Evolutionary conservation across 2,113 vertebrate species (phyloP).

Genomic region (Lanius ludovicianus): DNA sequence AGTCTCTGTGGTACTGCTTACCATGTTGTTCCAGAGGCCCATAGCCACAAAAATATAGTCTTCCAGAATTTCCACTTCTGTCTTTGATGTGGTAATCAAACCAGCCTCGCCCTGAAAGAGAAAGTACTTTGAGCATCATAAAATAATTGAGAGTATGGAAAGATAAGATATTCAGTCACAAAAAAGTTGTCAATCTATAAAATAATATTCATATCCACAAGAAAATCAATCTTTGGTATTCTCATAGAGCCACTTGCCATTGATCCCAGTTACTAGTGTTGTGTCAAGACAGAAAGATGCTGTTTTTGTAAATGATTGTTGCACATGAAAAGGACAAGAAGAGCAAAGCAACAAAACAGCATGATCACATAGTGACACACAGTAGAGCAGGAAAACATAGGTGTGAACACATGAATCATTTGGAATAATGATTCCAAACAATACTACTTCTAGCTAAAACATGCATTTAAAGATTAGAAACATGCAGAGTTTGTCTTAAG

Average conservation of each 20-base stretch:
- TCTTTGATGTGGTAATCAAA: neutral
- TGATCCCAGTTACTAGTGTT: neutral
- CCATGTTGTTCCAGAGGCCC: constrained; percentile 76
- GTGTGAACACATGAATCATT: neutral
- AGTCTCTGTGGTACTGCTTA: neutral
- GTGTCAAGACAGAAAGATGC: neutral
- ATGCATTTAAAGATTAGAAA: neutral
- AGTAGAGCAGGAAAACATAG: neutral
- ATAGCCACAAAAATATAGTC: neutral
- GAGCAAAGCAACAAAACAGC: neutral
- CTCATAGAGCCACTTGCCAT: neutral
- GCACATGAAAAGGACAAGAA: neutral
- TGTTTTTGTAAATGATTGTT: neutral
- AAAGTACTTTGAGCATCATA: neutral
- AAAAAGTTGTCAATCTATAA: neutral
- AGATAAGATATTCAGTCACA: neutral
- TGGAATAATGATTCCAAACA: neutral
- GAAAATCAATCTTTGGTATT: neutral
- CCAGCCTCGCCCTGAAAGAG: constrained; percentile 29
- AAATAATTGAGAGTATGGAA: neutral
- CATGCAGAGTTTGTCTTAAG: neutral
- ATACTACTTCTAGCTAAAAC: neutral
- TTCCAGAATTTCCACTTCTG: neutral
- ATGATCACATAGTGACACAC: neutral
- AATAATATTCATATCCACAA: neutral